Evolutionary conservation across 2,113 vertebrate species (phyloP).

Genomic region (Leptosomus discolor): DNA sequence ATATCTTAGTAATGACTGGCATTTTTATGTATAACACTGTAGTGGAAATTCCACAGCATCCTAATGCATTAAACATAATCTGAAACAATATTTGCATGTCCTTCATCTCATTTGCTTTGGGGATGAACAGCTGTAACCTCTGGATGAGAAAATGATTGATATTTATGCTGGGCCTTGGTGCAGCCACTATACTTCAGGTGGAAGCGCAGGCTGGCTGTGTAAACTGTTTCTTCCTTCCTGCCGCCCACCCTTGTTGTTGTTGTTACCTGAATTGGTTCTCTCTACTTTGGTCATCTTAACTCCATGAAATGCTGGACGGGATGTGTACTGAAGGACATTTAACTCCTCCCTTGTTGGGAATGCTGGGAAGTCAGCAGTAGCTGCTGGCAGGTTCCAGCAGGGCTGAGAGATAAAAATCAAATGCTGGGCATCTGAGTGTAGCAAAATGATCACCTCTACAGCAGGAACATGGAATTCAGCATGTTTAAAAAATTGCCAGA

Average conservation of each 20-base stretch:
- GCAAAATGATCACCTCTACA: not conserved
- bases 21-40: not conserved
- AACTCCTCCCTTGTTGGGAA: not conserved
- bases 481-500: not conserved
- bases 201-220: not conserved
- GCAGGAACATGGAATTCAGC: not conserved
- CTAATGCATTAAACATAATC: not conserved
- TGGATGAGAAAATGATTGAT: not conserved
- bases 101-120: not conserved
- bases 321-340: not conserved
- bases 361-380: not conserved
- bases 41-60: not conserved
- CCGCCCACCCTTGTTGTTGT: not conserved
- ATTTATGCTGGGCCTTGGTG: not conserved
- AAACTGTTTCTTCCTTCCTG: slow-evolving; percentile 24
- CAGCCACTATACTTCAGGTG: not conserved
- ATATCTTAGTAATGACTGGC: not conserved
- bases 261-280: not conserved
- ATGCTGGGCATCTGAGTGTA: not conserved
- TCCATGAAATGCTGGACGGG: not conserved
- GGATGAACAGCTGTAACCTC: not conserved
- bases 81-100: not conserved
- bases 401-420: not conserved
- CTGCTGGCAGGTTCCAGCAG: not conserved
- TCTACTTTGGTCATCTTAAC: not conserved